phyloP scores from a whole-genome alignment of 2,888 invertebrate species.

The Lepidocyrtoides sp. region DNA sequence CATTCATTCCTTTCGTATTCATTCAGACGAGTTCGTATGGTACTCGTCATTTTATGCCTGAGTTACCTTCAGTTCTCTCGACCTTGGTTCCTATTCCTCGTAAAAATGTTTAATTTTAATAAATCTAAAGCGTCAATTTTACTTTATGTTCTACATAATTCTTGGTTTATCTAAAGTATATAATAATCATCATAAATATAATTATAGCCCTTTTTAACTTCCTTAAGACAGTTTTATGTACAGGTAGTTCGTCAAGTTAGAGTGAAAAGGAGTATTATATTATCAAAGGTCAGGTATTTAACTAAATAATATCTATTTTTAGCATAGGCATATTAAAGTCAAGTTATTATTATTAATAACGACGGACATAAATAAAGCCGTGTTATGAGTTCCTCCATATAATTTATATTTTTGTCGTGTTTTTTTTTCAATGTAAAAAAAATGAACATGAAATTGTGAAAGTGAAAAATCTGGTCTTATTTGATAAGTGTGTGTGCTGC shows the following conservation, averaged over 20 bases:
- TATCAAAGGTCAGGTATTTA: constrained; percentile 26
- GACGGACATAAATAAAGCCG: background rate
- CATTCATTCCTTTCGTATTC: too few species aligned
- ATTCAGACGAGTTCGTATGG: too few species aligned
- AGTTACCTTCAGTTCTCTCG: background rate
- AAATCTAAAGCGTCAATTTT: background rate
- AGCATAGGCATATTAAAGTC: background rate
- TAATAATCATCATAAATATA: constrained; percentile 3
- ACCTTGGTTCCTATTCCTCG: background rate
- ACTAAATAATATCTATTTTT: background rate
- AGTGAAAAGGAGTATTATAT: background rate
- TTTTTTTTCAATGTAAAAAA: background rate
- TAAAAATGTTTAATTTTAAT: background rate
- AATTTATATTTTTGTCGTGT: background rate
- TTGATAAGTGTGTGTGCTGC: background rate
- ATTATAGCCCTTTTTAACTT: constrained; percentile 3
- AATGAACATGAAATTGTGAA: constrained; percentile 31
- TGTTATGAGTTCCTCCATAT: background rate
- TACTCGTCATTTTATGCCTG: too few species aligned
- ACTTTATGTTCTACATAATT: background rate
- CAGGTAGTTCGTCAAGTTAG: background rate
- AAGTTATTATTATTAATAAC: background rate
- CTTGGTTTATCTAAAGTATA: background rate
- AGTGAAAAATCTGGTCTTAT: constrained; percentile 10
- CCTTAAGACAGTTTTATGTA: constrained; percentile 41